Evolutionary conservation across 1,140 invertebrate genomes (phyloP).

Genomic region (Teleopsis dalmanni): DNA sequence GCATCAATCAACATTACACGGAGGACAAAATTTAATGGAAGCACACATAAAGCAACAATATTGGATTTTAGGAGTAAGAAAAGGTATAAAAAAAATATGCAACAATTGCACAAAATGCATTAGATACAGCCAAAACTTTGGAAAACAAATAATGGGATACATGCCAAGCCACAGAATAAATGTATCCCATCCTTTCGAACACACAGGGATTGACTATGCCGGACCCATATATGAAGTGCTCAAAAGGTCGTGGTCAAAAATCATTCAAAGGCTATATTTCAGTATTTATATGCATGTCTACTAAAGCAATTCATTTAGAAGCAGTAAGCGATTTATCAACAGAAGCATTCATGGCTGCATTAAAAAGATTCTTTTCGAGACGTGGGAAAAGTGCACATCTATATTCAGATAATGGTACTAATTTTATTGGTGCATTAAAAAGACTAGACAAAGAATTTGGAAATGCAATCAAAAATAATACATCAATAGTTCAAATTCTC

Average conservation of each 20-base stretch:
- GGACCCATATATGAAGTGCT: constrained; percentile 19
- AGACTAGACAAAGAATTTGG: constrained; percentile 1
- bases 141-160: constrained; percentile 9
- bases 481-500: too few species aligned
- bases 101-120: constrained; percentile 4
- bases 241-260: constrained; percentile 12
- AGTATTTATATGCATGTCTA: constrained; percentile 22
- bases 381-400: constrained; percentile 23
- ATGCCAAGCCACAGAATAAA: background rate
- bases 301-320: constrained; percentile 23
- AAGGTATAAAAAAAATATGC: background rate
- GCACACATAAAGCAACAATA: background rate
- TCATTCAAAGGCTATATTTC: constrained; percentile 21
- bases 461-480: too few species aligned
- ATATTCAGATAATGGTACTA: constrained; percentile 33
- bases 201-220: constrained; percentile 22
- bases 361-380: constrained; percentile 21
- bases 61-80: constrained; percentile 7
- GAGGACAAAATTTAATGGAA: constrained; percentile 6
- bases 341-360: constrained; percentile 22
- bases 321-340: constrained; percentile 17
- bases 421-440: constrained; percentile 27
- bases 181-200: constrained; percentile 16
- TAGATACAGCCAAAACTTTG: constrained; percentile 1
- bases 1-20: background rate